Base-by-base conservation (phyloP, 2,113 vertebrate species). In the Paradoxurus hermaphroditus region DNA sequence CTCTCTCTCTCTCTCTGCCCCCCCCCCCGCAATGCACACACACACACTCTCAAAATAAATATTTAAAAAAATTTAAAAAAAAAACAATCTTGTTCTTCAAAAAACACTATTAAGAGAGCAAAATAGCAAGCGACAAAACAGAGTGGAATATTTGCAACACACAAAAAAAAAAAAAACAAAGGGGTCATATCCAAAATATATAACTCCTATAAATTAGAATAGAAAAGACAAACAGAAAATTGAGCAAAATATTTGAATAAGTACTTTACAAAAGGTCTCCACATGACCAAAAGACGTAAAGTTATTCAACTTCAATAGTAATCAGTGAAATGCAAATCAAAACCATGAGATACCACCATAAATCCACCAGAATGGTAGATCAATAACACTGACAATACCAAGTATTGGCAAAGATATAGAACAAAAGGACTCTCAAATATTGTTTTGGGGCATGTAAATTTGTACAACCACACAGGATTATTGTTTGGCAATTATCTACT, bases 221-320 rank as follows among this genome's bases (percentile, higher is more conserved):
- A 83, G 67, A 56, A 65, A 34, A 75, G 27, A 27, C 18, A 41
- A 70, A 79, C 14, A 87, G 88, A 87, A 90, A 96, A 93, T 4
- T 68, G 39, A 67, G 6, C 16, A 83, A 93, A 31, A 68, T 21
- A 75, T 68, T 36, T 88, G 18, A 91, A 62, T 41, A 82, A 44
- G 31, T 46, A 92, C 53, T 75, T 92, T 46, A 75, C 39, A 83
- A 83, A 79, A 95, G 8, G 7, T 68, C 51, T 53, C 56, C 46
- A 81, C 89, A 56, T 84, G n/a, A 78, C 15, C 68, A 93, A 53
- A 18, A 95, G 13, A 83, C 14, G 84, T 36, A 95, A 95, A 91
- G 16, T 31, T 81, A 75, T 36, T 92, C 29, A 73, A 91, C 18
- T 59, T 91, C 75, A 72, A 34, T 51, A 63, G 31, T 53, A 75